phyloP scores from a whole-genome alignment of 2,113 vertebrate genomes.

The Solea senegalensis region DNA sequence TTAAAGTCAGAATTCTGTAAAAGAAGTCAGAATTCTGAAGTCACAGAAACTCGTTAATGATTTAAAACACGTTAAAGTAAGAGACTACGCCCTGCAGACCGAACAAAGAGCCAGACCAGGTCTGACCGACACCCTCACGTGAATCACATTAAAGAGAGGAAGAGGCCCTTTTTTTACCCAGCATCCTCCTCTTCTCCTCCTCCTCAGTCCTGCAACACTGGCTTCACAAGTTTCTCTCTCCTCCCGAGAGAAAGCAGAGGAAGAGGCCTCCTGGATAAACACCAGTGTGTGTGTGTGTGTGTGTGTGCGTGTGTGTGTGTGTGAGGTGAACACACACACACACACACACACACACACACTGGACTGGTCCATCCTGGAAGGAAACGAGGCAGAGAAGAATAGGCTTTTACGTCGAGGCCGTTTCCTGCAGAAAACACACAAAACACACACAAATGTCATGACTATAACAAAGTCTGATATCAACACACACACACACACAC shows the following conservation, averaged over 20 bases:
- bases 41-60: too few species aligned
- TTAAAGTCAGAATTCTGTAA: too few species aligned
- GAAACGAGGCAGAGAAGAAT: slow-evolving; percentile 80
- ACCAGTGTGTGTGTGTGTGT: not conserved
- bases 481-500: slow-evolving; percentile 11
- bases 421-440: slow-evolving; percentile 72
- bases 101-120: slow-evolving; percentile 56
- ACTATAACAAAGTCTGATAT: slow-evolving; percentile 54
- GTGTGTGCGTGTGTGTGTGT: too few species aligned
- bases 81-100: slow-evolving; percentile 40
- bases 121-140: slow-evolving; percentile 49
- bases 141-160: slow-evolving; percentile 59
- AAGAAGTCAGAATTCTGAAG: too few species aligned
- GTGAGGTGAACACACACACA: slow-evolving; percentile 16
- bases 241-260: slow-evolving; percentile 57
- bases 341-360: slow-evolving; percentile 4
- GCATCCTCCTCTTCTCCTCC: slow-evolving; percentile 8
- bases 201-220: not conserved
- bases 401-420: slow-evolving; percentile 67
- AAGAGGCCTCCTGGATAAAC: slow-evolving; percentile 51
- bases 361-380: slow-evolving; percentile 71
- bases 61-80: not conserved
- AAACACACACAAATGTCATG: slow-evolving; percentile 39
- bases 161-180: slow-evolving; percentile 57
- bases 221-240: slow-evolving; percentile 47